Conservation (phyloP, 2,113 vertebrate species). For the Sporophila hypoxantha region DNA sequence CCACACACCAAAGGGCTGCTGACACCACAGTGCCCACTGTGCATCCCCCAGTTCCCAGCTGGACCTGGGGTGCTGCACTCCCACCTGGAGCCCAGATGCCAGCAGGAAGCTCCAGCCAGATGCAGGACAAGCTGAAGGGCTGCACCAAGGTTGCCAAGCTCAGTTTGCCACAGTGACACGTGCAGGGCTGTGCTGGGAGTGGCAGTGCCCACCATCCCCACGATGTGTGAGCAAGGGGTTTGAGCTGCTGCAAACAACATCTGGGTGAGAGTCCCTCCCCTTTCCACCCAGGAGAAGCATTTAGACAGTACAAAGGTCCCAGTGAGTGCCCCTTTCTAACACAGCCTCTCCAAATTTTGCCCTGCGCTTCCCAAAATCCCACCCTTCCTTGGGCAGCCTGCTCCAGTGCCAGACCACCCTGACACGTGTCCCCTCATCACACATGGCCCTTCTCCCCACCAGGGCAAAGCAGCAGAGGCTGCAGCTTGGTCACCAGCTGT, state of each 20-base stretch:
- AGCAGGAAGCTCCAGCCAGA: neutral
- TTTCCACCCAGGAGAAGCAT: too few relatives aligned
- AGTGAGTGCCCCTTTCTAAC: too few relatives aligned
- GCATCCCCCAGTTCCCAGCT: neutral
- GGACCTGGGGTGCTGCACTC: neutral
- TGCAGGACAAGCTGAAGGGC: neutral
- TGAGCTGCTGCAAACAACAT: too few relatives aligned
- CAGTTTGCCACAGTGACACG: rapidly evolving
- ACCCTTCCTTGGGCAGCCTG: neutral
- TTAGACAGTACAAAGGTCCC: too few relatives aligned
- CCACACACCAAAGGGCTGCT: neutral
- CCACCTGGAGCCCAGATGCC: neutral
- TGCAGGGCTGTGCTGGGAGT: neutral
- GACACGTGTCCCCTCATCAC: too few relatives aligned
- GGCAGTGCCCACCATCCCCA: too few relatives aligned
- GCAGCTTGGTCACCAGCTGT: too few relatives aligned
- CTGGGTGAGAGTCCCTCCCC: too few relatives aligned
- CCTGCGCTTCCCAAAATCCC: neutral
- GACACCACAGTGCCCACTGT: rapidly evolving
- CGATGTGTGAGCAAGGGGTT: too few relatives aligned
- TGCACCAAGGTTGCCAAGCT: neutral
- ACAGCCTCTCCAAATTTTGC: too few relatives aligned
- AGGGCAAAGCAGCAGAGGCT: too few relatives aligned
- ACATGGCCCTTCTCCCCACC: too few relatives aligned
- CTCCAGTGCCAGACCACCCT: neutral